Percentiles rank a stretch among this genome's conserved stretches.
Evolutionary conservation across 2,888 invertebrate genomes (phyloP).

Genomic region (Oeneis ivallda): DNA sequence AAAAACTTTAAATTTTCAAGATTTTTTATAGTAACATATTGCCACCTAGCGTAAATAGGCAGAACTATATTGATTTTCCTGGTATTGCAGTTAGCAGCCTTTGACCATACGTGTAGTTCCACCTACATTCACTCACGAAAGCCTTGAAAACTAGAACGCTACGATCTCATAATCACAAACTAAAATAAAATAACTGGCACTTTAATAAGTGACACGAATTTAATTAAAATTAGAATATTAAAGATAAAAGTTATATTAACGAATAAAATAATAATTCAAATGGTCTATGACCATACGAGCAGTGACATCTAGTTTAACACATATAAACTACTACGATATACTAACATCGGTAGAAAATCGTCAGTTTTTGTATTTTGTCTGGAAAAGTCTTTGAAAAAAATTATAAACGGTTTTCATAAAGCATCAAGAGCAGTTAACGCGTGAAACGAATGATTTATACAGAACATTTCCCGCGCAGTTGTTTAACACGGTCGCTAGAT

Average conservation of each 20-base stretch:
- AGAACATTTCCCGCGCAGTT: constrained; percentile 44
- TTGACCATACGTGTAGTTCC: constrained; percentile 2
- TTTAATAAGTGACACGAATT: no score
- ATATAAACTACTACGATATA: constrained; percentile 49
- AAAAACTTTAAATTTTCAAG: no score
- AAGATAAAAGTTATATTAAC: not conserved
- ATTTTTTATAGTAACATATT: not conserved
- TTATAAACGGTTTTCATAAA: not conserved
- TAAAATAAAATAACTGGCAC: no score
- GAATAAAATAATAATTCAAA: no score
- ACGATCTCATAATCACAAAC: not conserved
- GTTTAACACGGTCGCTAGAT: constrained; percentile 60
- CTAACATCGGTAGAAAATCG: not conserved
- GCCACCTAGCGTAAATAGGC: constrained; percentile 35
- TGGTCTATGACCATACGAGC: constrained; percentile 43
- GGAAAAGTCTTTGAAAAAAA: not conserved
- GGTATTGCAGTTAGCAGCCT: not conserved
- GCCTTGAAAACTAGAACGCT: not conserved
- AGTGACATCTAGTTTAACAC: constrained; percentile 48
- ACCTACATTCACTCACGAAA: constrained; percentile 9
- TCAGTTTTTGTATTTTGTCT: not conserved
- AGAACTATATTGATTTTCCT: constrained; percentile 23
- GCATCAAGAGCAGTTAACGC: constrained; percentile 1
- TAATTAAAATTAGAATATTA: no score
- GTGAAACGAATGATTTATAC: constrained; percentile 54